A percentile compares a stretch with the other conserved stretches of the same genome.
Conservation (phyloP, 1,140 invertebrate genomes). For the Andricus grossulariae region DNA sequence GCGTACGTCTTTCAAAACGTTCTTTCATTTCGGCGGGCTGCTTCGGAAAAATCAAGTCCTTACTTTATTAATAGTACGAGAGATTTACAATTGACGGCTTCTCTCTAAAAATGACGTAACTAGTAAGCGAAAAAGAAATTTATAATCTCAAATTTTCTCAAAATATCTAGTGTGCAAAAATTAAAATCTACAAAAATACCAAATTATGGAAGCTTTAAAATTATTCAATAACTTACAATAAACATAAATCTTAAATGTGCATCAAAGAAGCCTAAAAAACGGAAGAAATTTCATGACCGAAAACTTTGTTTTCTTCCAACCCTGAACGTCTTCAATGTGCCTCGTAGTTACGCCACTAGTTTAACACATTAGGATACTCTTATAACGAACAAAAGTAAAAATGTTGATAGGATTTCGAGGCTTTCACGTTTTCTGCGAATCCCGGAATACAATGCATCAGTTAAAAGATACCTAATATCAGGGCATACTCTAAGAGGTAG, state of each 20-base stretch:
- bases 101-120: conserved; percentile 8
- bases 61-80: conserved; percentile 11
- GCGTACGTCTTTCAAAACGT: neutral
- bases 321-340: conserved; percentile 8
- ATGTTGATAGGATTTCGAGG: conserved; percentile 28
- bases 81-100: conserved; percentile 4
- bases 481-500: no score
- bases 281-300: neutral
- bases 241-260: neutral
- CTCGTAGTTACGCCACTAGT: conserved; percentile 29
- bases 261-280: neutral
- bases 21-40: neutral
- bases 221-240: conserved; percentile 23
- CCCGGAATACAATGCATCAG: conserved; percentile 61
- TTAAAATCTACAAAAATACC: no score
- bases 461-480: conserved; percentile 44
- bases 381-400: conserved; percentile 24
- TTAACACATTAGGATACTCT: conserved; percentile 17
- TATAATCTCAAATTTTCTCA: neutral
- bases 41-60: conserved; percentile 24
- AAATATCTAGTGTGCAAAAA: no score
- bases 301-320: conserved; percentile 1
- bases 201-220: conserved; percentile 1
- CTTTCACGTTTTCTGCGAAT: conserved; percentile 50
- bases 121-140: conserved; percentile 5